Base-by-base conservation (phyloP, 2,113 vertebrate species). In the Carettochelys insculpta region DNA sequence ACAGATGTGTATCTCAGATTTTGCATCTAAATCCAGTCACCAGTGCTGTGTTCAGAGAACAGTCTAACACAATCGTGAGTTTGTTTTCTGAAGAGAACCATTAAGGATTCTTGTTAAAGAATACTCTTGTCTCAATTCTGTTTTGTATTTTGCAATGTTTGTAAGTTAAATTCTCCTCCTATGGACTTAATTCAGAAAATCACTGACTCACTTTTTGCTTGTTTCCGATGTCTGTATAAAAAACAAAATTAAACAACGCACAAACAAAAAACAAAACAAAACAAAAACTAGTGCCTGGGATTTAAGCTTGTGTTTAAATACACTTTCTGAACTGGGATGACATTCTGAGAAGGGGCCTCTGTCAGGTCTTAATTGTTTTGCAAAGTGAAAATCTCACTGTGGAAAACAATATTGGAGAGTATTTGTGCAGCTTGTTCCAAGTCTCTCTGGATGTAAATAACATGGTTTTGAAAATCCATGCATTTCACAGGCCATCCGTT, bases 371-470 rank as follows among this genome's bases (percentile, higher is more conserved):
- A 77, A 22, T 25, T 38, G 6, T 53, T 76, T 79, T 52, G 31
- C 24, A 50, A 1, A 2, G 31, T 81, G 3, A 77, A 38, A 65
- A 38, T 38, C 17, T 38, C 61, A 61, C 58, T 38, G 8, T 65
- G 19, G n/a, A 68, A 68, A 68, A 68, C 61, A 68, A 38, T 38
- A 38, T 68, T 38, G n/a, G n/a, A 68, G 8, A 5, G n/a, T 38
- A n/a, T 68, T 38, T 68, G 19, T 38, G 34, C 61, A 68, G 17
- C 27, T 3, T 76, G 76, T 22, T 52, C 54, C 53, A 92, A 86
- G 24, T 11, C 58, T 2, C 0, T 0, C 0, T 41, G 73, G 16
- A 11, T 5, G 27, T 7, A 48, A 68, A 25, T 22, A 52, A 22
- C 56, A 27, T 14, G 9, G 76, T 79, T 79, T 77, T 17, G 22